phyloP scores from a whole-genome alignment of 1,140 invertebrate species.

The Ostrea edulis region DNA sequence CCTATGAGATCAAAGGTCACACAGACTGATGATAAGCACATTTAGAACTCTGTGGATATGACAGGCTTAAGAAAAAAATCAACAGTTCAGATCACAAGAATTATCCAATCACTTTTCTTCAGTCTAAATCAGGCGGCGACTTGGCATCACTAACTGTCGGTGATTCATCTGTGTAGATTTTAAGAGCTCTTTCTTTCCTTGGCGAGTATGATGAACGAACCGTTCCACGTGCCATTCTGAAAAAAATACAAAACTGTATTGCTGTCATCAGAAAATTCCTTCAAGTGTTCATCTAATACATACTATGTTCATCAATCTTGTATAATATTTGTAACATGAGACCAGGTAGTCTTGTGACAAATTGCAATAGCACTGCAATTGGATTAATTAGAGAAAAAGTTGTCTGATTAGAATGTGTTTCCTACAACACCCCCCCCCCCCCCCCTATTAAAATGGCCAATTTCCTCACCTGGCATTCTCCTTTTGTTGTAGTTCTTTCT shows the following conservation, averaged over 20 bases:
- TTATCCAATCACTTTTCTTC: constrained; percentile 3
- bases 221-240: constrained; percentile 69
- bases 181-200: constrained; percentile 86
- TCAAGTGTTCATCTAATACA: not conserved
- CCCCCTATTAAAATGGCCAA: not conserved
- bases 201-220: constrained; percentile 78
- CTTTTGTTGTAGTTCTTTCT: constrained; percentile 82
- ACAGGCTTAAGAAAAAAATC: not conserved
- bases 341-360: no score
- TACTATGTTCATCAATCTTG: no score
- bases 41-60: not conserved
- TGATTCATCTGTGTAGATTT: constrained; percentile 85
- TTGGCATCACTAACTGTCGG: constrained; percentile 49
- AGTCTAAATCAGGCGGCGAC: constrained; percentile 51
- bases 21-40: not conserved
- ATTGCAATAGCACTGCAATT: no score
- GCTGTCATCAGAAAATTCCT: not conserved
- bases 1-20: constrained; percentile 24
- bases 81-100: not conserved
- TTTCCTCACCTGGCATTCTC: constrained; percentile 81
- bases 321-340: no score
- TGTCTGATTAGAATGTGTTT: no score
- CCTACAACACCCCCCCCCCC: no score
- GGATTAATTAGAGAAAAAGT: no score
- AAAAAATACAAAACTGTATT: constrained; percentile 17